Evolutionary conservation across 2,113 vertebrate genomes (phyloP), one percentile per base, ranked within the genome.

Genomic region (Oreocharis arfaki): DNA sequence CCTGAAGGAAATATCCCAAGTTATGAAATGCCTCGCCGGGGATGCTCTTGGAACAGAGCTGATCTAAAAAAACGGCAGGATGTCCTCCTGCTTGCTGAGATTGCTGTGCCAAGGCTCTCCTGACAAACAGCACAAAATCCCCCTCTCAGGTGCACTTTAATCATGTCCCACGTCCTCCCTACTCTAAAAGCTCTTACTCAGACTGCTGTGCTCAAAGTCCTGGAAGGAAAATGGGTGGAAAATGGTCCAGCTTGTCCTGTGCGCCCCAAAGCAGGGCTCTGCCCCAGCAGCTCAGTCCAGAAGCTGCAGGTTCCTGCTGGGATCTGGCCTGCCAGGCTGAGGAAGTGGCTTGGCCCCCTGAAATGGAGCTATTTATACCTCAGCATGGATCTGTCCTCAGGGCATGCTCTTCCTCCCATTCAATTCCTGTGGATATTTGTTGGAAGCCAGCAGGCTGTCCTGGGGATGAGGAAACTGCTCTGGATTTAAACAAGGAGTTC

Each of bases 1-100:
- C 56, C 83, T 92, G 91, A 93, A 89, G 80, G 84, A 96, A 94
- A 86, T 64, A 67, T 27, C 75, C 69, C 73, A 21, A 46, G 30
- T 59, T 87, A 65, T 35, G 65, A 84, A 89, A 90, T 26, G 28
- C 85, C 76, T 82, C 46, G 3, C 64, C 0, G 2, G 64, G 2
- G 28, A 76, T 87, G 83, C 52, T 55, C 80, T 91, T 61, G 92
- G 83, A 95, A 83, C 23, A n/a, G 82, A 15, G 60, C 56, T 88
- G 47, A 74, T 63, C 64, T 80, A 16, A 81, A 83, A 81, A 91
- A 91, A 61, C 6, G 3, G n/a, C 92, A 93, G 90, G 89, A 93
- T 95, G 95, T 86, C 80, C 89, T 93, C 23, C 49, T 28, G 37
- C 78, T 78, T 21, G 55, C 42, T 67, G 46, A 44, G 46, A 6